Percentiles rank a stretch among this genome's conserved stretches.
These are phyloP conservation scores for Pomatorhinus ruficollis DNA, from an alignment of 2,113 vertebrate species.

Conservation along the genomic window DNA sequence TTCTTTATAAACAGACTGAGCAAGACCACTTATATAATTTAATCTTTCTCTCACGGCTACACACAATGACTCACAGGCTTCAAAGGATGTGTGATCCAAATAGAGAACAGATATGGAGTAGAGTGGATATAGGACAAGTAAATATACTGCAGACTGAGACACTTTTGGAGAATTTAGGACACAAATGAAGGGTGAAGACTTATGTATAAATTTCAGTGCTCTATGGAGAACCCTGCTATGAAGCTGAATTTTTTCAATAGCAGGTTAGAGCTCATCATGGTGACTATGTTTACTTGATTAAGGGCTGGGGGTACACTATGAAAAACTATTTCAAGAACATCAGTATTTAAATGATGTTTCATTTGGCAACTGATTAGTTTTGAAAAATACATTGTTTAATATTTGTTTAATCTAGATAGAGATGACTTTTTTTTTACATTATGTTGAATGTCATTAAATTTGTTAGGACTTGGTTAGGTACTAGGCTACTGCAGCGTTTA, in stretches of 20 bases:
- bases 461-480: background rate
- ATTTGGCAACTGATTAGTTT: background rate
- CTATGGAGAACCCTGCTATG: accelerated
- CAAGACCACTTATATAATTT: accelerated
- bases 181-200: background rate
- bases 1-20: background rate
- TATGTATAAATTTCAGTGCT: background rate
- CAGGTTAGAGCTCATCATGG: background rate
- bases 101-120: background rate
- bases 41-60: background rate
- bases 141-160: background rate
- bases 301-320: no score
- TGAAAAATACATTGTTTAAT: background rate
- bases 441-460: background rate
- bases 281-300: background rate
- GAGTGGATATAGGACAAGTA: no score
- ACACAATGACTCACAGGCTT: background rate
- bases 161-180: background rate
- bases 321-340: background rate
- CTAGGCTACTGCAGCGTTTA: background rate
- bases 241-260: background rate
- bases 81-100: background rate
- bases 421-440: background rate
- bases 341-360: background rate
- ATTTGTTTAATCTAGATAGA: background rate